Conservation (phyloP, 2,113 vertebrate genomes). For the Psittacus erithacus region DNA sequence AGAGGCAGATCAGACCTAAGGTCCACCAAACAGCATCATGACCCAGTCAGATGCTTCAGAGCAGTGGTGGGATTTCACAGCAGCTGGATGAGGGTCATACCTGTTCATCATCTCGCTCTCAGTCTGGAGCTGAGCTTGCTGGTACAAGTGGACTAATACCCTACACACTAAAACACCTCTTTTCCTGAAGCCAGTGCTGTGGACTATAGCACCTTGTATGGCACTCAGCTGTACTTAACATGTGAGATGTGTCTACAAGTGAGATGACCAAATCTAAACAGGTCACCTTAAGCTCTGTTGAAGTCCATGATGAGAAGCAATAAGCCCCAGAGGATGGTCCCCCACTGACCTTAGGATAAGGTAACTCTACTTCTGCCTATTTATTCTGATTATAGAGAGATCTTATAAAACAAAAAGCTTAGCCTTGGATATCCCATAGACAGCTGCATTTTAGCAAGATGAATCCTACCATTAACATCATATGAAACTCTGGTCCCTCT, state of each 20-base stretch:
- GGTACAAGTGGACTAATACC: not conserved
- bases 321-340: too few species aligned
- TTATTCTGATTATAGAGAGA: not conserved
- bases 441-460: not conserved
- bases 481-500: not conserved
- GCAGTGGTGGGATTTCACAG: not conserved
- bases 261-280: not conserved
- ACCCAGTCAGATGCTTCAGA: not conserved
- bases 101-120: accelerated
- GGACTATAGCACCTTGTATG: not conserved
- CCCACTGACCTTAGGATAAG: not conserved
- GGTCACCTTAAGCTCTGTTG: not conserved
- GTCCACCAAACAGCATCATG: not conserved
- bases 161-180: not conserved
- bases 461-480: accelerated
- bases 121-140: not conserved
- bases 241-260: not conserved
- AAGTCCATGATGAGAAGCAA: not conserved
- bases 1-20: not conserved
- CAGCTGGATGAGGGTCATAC: not conserved
- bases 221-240: not conserved
- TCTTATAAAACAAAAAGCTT: not conserved
- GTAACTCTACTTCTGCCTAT: not conserved
- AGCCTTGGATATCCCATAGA: not conserved
- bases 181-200: not conserved